phyloP scores from a whole-genome alignment of 2,113 vertebrate genomes.

The Rhineura floridana region DNA sequence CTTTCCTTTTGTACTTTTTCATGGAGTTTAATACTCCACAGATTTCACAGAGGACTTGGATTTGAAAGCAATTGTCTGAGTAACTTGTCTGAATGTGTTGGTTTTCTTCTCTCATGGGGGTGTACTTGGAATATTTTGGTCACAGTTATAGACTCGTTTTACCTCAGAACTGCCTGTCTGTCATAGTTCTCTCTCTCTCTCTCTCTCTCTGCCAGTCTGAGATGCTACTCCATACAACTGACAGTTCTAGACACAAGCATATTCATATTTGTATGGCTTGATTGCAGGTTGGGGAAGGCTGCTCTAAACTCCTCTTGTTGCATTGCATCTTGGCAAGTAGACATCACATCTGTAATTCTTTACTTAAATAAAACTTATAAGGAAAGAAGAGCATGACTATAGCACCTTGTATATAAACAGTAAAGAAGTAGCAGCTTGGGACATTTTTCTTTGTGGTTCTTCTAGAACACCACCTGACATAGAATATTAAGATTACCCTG shows the following conservation, averaged over 20 bases:
- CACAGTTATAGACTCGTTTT: neutral
- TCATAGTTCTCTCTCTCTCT: neutral
- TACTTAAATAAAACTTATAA: neutral
- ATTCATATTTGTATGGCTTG: neutral
- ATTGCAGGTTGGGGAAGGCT: no score
- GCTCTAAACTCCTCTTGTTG: no score
- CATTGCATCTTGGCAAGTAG: neutral
- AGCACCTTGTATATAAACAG: neutral
- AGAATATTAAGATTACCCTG: neutral
- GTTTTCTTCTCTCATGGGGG: constrained; percentile 13
- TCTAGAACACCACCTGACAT: neutral
- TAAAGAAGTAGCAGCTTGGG: neutral
- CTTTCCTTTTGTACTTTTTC: neutral
- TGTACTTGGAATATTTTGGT: neutral
- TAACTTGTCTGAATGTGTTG: neutral
- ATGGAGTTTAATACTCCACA: neutral
- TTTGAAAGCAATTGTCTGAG: neutral
- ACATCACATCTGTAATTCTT: neutral
- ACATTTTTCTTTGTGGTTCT: neutral
- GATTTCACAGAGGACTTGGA: neutral
- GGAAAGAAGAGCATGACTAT: neutral
- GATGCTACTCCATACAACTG: neutral
- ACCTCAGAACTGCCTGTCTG: constrained; percentile 8
- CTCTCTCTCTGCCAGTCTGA: neutral
- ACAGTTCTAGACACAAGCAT: neutral